phyloP scores from a whole-genome alignment of 2,113 vertebrate genomes.

The Malurus melanocephalus region DNA sequence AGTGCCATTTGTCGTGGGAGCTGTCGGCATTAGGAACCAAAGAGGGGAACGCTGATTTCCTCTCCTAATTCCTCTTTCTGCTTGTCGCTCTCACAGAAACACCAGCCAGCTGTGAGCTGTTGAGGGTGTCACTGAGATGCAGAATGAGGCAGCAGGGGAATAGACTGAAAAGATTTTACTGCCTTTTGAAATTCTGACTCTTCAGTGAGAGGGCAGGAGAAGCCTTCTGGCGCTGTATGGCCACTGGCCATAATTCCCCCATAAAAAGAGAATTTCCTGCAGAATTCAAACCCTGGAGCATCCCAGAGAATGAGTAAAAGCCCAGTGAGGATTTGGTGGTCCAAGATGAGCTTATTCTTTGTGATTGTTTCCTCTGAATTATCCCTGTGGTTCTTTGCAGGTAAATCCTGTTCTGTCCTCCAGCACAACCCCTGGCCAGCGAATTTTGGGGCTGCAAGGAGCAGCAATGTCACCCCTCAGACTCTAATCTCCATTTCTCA shows the following conservation, averaged over 20 bases:
- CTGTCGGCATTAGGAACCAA: neutral
- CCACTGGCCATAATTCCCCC: accelerated
- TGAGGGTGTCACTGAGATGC: neutral
- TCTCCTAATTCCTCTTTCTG: neutral
- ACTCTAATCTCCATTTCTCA: neutral
- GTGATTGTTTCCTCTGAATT: neutral
- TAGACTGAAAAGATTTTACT: neutral
- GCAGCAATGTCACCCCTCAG: neutral
- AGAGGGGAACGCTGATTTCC: neutral
- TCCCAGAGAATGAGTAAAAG: neutral
- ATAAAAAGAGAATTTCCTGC: neutral
- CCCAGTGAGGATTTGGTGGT: neutral
- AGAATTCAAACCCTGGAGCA: neutral
- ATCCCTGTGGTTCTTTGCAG: neutral
- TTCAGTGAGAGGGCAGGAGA: neutral
- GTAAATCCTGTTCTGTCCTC: neutral
- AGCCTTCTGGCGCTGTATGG: neutral
- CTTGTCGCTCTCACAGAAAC: neutral
- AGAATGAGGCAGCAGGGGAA: neutral
- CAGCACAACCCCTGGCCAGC: accelerated
- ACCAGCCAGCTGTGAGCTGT: neutral
- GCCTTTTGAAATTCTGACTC: neutral
- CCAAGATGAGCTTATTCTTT: neutral
- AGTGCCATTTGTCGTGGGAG: neutral
- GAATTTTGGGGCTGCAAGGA: neutral